A percentile compares a stretch with the other conserved stretches of the same genome.
phyloP scores from a whole-genome alignment of 2,113 vertebrate genomes.

The Labeo catla region DNA sequence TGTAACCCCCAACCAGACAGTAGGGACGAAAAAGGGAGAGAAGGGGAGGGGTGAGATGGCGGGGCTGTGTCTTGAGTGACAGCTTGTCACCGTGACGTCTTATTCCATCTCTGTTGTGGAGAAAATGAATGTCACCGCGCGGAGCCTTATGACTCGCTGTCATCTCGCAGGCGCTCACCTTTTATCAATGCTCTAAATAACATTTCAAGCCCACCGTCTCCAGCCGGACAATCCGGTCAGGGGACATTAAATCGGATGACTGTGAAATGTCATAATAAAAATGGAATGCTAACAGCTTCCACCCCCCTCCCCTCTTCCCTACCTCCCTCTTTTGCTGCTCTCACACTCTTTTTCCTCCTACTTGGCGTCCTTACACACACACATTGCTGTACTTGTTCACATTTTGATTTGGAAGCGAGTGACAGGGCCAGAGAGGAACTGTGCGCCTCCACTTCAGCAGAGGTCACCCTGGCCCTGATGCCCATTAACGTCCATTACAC shows the following conservation, averaged over 20 bases:
- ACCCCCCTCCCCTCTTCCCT: conserved; percentile 81
- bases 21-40: conserved; percentile 48
- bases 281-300: conserved; percentile 91
- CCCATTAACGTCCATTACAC: conserved; percentile 87
- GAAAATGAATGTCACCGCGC: conserved; percentile 97
- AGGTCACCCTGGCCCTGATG: conserved; percentile 91
- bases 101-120: conserved; percentile 96
- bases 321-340: conserved; percentile 47
- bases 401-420: conserved; percentile 86
- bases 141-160: conserved; percentile 93
- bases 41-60: conserved; percentile 61
- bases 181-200: conserved; percentile 97
- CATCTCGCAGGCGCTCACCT: conserved; percentile 94
- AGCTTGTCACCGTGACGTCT: conserved; percentile 95
- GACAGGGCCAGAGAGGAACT: conserved; percentile 84
- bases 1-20: conserved; percentile 65
- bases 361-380: conserved; percentile 18
- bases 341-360: conserved; percentile 23
- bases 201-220: conserved; percentile 92
- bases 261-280: conserved; percentile 93
- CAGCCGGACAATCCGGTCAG: conserved; percentile 90
- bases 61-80: conserved; percentile 87
- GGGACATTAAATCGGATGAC: conserved; percentile 93
- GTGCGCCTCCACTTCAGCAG: conserved; percentile 88
- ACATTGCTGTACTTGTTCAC: conserved; percentile 63